Conservation (phyloP, 2,113 vertebrate genomes). For the Phalacrocorax carbo region DNA sequence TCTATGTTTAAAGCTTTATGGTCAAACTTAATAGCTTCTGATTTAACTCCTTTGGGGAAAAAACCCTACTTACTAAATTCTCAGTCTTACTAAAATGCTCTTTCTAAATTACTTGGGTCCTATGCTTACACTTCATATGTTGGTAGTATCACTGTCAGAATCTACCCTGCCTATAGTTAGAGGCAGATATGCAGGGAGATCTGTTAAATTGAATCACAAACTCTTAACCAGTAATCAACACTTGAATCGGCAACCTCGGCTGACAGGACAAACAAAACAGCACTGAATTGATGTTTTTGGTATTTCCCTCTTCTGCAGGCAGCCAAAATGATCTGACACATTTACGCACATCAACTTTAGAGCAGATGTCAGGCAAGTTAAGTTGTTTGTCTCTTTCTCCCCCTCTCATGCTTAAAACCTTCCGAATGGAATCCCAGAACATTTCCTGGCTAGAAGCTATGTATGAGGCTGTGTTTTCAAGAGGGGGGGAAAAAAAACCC, state of each 20-base stretch:
- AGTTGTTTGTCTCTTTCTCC: background rate
- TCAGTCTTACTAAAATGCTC: background rate
- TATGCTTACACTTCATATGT: accelerated
- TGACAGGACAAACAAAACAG: slow-evolving; percentile 6
- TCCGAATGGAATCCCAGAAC: slow-evolving; percentile 22
- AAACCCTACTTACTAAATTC: background rate
- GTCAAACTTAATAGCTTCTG: background rate
- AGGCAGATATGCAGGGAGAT: background rate
- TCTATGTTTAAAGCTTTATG: background rate
- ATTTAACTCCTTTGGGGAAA: background rate
- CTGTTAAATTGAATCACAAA: background rate
- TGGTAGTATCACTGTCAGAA: background rate
- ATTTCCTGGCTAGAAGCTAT: background rate
- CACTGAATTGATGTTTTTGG: background rate
- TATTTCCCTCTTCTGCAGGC: background rate
- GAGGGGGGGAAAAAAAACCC: background rate
- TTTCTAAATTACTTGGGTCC: background rate
- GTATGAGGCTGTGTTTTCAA: background rate
- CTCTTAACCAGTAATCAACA: background rate
- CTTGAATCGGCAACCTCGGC: background rate
- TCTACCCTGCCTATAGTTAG: background rate
- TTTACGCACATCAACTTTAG: background rate
- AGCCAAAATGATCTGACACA: slow-evolving; percentile 36
- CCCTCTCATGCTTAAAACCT: background rate
- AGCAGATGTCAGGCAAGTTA: slow-evolving; percentile 26